Evolutionary conservation across 1,140 invertebrate genomes (phyloP).

Genomic region (Ditylenchus dipsaci): DNA sequence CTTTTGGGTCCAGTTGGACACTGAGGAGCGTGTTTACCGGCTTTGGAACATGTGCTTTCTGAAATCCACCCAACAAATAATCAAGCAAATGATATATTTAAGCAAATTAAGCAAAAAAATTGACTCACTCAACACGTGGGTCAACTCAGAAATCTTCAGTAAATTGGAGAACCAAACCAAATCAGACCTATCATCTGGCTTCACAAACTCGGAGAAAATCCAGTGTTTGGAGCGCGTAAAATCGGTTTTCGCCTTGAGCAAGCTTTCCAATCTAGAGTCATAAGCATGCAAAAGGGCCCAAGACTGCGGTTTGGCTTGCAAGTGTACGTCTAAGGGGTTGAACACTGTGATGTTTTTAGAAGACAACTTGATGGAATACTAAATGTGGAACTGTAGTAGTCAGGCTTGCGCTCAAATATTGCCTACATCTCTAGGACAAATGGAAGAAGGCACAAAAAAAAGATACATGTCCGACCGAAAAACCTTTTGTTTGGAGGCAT

Average conservation of each 20-base stretch:
- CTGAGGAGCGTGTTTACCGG: slow-evolving; percentile 19
- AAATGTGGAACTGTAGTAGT: not conserved
- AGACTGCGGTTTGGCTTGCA: not conserved
- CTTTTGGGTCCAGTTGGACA: not conserved
- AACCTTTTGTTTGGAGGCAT: not conserved
- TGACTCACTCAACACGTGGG: not conserved
- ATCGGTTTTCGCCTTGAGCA: not conserved
- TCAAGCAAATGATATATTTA: not conserved
- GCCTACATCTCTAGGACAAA: not conserved
- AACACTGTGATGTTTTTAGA: slow-evolving; percentile 3
- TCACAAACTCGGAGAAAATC: slow-evolving; percentile 1
- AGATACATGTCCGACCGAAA: slow-evolving; percentile 1
- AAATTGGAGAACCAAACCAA: slow-evolving; percentile 1
- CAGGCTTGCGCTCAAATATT: not conserved
- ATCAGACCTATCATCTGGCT: not conserved
- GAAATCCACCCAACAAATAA: not conserved
- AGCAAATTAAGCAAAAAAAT: no score
- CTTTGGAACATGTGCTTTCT: slow-evolving; percentile 8
- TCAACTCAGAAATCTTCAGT: not conserved
- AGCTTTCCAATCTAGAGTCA: not conserved
- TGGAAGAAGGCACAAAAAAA: not conserved
- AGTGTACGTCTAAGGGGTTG: slow-evolving; percentile 1
- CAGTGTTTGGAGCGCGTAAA: not conserved
- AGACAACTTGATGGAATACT: slow-evolving; percentile 10
- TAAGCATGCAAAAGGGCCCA: slow-evolving; percentile 1